A percentile compares a stretch with the other conserved stretches of the same genome.
phyloP scores from a whole-genome alignment of 1,140 invertebrate species.

The Lanistes nyassanus region DNA sequence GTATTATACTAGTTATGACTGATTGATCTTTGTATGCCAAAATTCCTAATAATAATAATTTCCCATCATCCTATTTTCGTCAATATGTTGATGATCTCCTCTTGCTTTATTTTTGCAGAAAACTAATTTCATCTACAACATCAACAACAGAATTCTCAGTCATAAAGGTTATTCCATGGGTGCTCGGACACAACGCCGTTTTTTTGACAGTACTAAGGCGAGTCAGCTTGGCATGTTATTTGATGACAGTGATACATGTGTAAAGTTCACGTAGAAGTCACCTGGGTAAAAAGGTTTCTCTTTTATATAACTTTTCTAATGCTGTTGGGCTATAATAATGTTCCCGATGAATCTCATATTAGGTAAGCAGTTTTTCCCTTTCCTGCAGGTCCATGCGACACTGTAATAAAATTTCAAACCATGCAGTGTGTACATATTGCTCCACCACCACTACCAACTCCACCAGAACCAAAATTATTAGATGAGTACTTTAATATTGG shows the following conservation, averaged over 20 bases:
- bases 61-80: too few species aligned
- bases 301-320: background rate
- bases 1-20: conserved; percentile 7
- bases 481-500: too few species aligned
- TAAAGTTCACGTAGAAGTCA: background rate
- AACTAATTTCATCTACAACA: conserved; percentile 57
- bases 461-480: too few species aligned
- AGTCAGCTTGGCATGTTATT: conserved; percentile 17
- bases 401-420: background rate
- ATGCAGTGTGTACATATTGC: too few species aligned
- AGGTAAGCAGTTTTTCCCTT: too few species aligned
- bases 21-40: too few species aligned
- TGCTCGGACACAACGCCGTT: conserved; percentile 56
- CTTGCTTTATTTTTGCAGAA: conserved; percentile 48
- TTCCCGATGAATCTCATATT: too few species aligned
- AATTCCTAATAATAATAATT: too few species aligned
- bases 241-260: background rate
- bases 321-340: too few species aligned
- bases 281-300: background rate
- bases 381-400: background rate
- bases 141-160: conserved; percentile 55
- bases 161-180: conserved; percentile 61
- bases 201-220: conserved; percentile 40
- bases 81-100: too few species aligned
- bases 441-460: too few species aligned